Percentiles rank a stretch among this genome's conserved stretches.
Evolutionary conservation across 2,888 invertebrate genomes (phyloP).

Genomic region (Hedychridium roseum): DNA sequence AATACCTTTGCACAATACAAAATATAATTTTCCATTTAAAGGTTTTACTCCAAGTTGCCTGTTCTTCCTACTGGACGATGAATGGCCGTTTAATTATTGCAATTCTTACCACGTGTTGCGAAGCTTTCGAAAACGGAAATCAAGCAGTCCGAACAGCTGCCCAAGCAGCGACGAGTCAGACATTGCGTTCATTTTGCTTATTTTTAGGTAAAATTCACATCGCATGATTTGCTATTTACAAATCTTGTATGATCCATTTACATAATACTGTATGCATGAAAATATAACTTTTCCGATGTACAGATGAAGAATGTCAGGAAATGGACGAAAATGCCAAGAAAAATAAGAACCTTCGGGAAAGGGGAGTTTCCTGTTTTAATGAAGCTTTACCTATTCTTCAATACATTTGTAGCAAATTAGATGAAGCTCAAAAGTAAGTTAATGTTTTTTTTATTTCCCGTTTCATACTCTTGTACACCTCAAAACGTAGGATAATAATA

Average conservation of each 20-base stretch:
- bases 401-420: conserved; percentile 84
- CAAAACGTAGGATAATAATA: no score
- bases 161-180: conserved; percentile 89
- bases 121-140: conserved; percentile 81
- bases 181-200: conserved; percentile 83
- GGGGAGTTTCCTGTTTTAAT: conserved; percentile 85
- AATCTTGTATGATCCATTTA: no score
- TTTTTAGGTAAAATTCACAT: conserved; percentile 71
- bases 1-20: neutral
- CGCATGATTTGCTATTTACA: no score
- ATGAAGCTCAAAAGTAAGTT: conserved; percentile 79
- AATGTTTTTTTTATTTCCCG: no score
- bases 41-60: conserved; percentile 87
- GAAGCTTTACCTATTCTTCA: conserved; percentile 91
- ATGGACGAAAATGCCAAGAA: conserved; percentile 64
- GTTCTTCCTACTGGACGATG: conserved; percentile 87
- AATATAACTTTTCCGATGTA: conserved; percentile 1
- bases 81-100: conserved; percentile 90
- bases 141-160: conserved; percentile 87
- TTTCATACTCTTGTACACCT: no score
- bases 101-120: conserved; percentile 83
- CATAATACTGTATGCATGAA: neutral
- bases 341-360: conserved; percentile 64
- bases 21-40: conserved; percentile 39
- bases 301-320: conserved; percentile 82